Base-by-base conservation (phyloP, 2,888 invertebrate species). In the Agriopis aurantiaria region DNA sequence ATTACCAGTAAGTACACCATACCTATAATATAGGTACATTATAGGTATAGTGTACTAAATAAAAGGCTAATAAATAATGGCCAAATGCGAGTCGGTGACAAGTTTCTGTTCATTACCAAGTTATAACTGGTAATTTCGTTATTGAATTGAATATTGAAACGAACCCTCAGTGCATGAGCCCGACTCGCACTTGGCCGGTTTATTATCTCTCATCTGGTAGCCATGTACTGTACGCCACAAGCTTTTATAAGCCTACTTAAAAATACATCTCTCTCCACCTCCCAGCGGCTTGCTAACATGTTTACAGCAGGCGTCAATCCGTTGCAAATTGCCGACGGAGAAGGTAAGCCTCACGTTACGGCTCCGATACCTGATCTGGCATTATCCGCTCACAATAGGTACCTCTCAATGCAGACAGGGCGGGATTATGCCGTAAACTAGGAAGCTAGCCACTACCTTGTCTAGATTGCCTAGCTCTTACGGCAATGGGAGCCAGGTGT, bases 261-360 rank as follows among this genome's bases (percentile, higher is more conserved):
- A 53, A 53, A 4, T 8, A n/a, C n/a, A 8, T 17, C 9, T 41
- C 14, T 6, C 11, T 40, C n/a, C 6, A 46, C 45, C 12, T 43
- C 48, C 23, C 8, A 12, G 63, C 46, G 8, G 12, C 17, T 62
- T 58, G 68, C 68, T 68, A 63, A 52, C 52, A 58, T 52, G 46
- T 58, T 63, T 68, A 53, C 52, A 48, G 52, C 68, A 68, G 59
- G 64, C 68, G 64, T 58, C 68, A 63, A 57, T 46, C 23, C 60
- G 5, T 11, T 52, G 52, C 57, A 63, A 58, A 68, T 58, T 17
- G 49, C 53, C 41, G 52, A 10, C 17, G 17, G 23, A n/a, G 40
- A n/a, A 60, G 56, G 53, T 46, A 66, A 68, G 49, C 51, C 45
- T 56, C 51, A 7, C 11, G 45, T 46, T 52, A 68, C 68, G 61